Conservation (phyloP, 2,797 vertebrate species). For the Pitangus sulphuratus region DNA sequence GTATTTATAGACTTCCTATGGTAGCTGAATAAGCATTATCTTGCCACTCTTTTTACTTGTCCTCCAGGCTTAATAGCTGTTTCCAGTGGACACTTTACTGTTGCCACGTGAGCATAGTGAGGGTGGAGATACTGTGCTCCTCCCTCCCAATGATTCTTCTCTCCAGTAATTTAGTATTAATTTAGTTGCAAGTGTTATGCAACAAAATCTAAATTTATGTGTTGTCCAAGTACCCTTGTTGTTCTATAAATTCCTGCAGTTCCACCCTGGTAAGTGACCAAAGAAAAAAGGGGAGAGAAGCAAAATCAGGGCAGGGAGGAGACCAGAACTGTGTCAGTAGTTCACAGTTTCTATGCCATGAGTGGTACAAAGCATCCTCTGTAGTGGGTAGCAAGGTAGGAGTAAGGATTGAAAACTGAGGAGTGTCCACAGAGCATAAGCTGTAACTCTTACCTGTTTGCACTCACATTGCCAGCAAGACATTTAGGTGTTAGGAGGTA, state of each 20-base stretch:
- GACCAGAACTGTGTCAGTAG: neutral
- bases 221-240: neutral
- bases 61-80: neutral
- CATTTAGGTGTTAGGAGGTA: neutral
- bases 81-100: neutral
- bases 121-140: neutral
- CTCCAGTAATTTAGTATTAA: neutral
- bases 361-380: neutral
- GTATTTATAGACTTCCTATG: neutral
- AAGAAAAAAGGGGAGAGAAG: neutral
- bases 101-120: neutral
- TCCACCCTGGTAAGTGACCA: neutral
- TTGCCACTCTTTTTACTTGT: neutral
- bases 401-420: neutral
- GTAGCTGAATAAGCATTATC: neutral
- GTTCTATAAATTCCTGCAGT: neutral
- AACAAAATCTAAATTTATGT: neutral
- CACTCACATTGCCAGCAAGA: neutral
- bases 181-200: neutral
- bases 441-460: neutral
- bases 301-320: neutral
- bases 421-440: neutral
- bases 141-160: neutral
- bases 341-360: fast-evolving
- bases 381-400: neutral